These are phyloP conservation scores for Patella caerulea DNA, from an alignment of 2,888 invertebrate species.

Conservation along the genomic window DNA sequence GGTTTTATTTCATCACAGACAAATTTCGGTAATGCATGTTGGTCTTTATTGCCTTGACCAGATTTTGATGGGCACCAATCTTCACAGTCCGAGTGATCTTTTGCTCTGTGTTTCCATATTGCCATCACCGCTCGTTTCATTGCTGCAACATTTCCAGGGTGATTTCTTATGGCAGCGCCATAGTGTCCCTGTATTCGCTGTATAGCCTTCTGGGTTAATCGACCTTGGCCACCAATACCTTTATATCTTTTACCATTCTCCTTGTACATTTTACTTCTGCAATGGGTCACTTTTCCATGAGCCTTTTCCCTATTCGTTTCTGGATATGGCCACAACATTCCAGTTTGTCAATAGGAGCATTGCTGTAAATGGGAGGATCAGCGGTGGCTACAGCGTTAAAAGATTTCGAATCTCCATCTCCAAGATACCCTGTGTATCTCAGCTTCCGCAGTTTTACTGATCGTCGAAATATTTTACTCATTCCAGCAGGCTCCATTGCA, in stretches of 20 bases:
- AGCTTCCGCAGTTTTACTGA: background rate
- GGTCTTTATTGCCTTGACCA: background rate
- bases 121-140: background rate
- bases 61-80: background rate
- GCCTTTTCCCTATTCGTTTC: background rate
- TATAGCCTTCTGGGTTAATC: background rate
- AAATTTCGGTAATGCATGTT: background rate
- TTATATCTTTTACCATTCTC: too few relatives aligned
- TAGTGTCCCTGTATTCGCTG: background rate
- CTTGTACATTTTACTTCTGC: background rate
- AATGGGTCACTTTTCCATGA: background rate
- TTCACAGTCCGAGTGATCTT: background rate
- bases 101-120: background rate
- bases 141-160: background rate
- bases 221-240: background rate
- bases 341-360: background rate
- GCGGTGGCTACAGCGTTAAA: background rate
- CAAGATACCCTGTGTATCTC: background rate
- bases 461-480: background rate
- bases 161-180: background rate
- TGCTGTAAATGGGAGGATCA: background rate
- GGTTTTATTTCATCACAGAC: background rate
- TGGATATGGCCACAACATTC: background rate
- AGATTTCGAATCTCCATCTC: background rate
- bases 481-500: background rate